These are phyloP conservation scores for Cercopithecus mitis DNA, from an alignment of 2,797 vertebrate genomes.

Conservation along the genomic window DNA sequence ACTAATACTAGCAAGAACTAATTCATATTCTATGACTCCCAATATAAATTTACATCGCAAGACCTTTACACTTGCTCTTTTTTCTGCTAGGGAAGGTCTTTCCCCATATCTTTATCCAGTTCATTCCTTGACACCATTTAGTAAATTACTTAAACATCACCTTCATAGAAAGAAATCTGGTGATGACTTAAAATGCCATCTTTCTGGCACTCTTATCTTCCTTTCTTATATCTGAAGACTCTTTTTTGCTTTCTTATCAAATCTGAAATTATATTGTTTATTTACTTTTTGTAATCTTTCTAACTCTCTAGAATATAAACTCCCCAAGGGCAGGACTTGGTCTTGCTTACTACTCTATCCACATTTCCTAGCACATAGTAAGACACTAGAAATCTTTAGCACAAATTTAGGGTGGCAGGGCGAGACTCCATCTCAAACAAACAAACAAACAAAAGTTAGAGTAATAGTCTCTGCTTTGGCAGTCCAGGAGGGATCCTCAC, in stretches of 20 bases:
- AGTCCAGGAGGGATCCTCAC: background rate
- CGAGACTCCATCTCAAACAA: too few species aligned
- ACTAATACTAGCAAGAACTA: too few species aligned
- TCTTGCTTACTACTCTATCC: background rate
- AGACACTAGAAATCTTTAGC: background rate
- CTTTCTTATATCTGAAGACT: slow-evolving; percentile 6
- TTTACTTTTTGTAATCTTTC: slow-evolving; percentile 25
- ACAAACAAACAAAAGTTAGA: background rate
- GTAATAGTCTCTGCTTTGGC: background rate
- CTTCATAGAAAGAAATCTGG: background rate
- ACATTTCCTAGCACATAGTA: background rate
- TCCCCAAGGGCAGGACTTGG: background rate
- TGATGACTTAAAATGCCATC: background rate
- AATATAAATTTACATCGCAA: background rate
- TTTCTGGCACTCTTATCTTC: background rate
- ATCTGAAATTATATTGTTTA: background rate
- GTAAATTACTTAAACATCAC: background rate
- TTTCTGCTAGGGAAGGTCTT: background rate
- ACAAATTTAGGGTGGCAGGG: background rate
- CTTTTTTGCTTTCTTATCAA: slow-evolving; percentile 9
- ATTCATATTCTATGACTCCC: background rate
- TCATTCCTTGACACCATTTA: slow-evolving; percentile 6
- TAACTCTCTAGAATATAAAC: background rate
- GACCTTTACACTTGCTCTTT: background rate
- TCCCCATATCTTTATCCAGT: background rate